phyloP scores from a whole-genome alignment of 2,797 vertebrate species.

The Todus mexicanus region DNA sequence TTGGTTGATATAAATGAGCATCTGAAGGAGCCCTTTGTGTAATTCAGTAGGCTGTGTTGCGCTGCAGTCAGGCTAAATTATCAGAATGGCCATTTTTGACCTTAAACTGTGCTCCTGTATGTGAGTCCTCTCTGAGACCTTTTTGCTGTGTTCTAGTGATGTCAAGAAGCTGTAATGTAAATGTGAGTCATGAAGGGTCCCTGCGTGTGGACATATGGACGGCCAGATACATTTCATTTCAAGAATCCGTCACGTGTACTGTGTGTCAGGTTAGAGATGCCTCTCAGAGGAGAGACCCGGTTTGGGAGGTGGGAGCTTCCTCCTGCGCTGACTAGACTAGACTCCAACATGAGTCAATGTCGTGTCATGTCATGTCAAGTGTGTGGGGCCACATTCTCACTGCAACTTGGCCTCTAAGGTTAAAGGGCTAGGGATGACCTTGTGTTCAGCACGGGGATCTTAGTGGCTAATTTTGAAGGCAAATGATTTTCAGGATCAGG shows the following conservation, averaged over 20 bases:
- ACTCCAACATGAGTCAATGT: neutral
- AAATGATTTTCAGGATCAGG: neutral
- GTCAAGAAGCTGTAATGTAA: neutral
- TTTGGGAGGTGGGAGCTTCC: neutral
- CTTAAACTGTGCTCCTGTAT: neutral
- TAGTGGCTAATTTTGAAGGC: neutral
- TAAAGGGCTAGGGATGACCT: neutral
- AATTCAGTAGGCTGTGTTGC: neutral
- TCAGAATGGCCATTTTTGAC: neutral
- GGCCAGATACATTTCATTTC: neutral
- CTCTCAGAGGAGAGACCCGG: neutral
- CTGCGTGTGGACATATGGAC: rapidly evolving
- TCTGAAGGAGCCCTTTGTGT: neutral
- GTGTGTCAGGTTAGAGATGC: neutral
- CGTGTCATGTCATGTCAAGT: neutral
- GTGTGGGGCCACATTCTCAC: neutral
- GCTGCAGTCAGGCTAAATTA: neutral
- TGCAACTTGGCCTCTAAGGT: neutral
- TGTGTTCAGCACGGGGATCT: neutral
- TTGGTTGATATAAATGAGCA: neutral
- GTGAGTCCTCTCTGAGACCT: neutral
- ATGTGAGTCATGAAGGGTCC: neutral
- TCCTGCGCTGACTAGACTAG: neutral
- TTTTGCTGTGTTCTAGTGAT: neutral
- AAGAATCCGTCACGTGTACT: neutral